A percentile compares a stretch with the other conserved stretches of the same genome.
These are phyloP conservation scores for Scaptomyza cyrtandrae DNA, from an alignment of 2,888 invertebrate genomes.

Conservation along the genomic window DNA sequence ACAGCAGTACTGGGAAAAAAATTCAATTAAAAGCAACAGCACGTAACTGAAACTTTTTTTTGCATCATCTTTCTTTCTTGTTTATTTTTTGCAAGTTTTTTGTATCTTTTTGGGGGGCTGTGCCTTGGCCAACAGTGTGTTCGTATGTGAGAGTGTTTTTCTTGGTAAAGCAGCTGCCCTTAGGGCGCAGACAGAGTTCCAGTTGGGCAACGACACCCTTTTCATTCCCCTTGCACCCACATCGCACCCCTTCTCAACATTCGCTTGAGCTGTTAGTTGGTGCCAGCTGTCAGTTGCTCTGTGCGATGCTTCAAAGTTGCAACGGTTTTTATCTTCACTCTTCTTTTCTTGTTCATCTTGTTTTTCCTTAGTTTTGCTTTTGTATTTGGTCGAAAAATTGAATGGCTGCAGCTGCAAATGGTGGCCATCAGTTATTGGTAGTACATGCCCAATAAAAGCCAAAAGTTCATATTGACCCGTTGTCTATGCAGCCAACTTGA, in stretches of 20 bases:
- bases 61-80: conserved; percentile 13
- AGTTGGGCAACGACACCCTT: conserved; percentile 5
- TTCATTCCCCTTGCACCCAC: background rate
- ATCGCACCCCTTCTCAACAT: conserved; percentile 9
- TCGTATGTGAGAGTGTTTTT: conserved; percentile 31
- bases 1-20: conserved; percentile 63
- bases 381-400: conserved; percentile 37
- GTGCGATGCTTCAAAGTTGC: conserved; percentile 59
- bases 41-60: conserved; percentile 80
- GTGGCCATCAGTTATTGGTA: conserved; percentile 63
- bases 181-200: conserved; percentile 50
- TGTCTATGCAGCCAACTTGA: conserved; percentile 22
- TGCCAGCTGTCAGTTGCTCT: conserved; percentile 70
- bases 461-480: conserved; percentile 39
- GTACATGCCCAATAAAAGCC: conserved; percentile 60
- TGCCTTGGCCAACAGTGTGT: conserved; percentile 15
- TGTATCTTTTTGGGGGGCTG: conserved; percentile 64
- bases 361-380: conserved; percentile 14
- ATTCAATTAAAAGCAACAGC: conserved; percentile 82
- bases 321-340: conserved; percentile 41
- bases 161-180: conserved; percentile 52
- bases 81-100: conserved; percentile 59
- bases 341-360: conserved; percentile 3
- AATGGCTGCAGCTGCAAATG: conserved; percentile 66
- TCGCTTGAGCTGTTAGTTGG: conserved; percentile 64